A percentile compares a stretch with the other conserved stretches of the same genome.
These are phyloP conservation scores for Macheiramphus alcinus DNA, from an alignment of 2,113 vertebrate genomes.

Conservation along the genomic window DNA sequence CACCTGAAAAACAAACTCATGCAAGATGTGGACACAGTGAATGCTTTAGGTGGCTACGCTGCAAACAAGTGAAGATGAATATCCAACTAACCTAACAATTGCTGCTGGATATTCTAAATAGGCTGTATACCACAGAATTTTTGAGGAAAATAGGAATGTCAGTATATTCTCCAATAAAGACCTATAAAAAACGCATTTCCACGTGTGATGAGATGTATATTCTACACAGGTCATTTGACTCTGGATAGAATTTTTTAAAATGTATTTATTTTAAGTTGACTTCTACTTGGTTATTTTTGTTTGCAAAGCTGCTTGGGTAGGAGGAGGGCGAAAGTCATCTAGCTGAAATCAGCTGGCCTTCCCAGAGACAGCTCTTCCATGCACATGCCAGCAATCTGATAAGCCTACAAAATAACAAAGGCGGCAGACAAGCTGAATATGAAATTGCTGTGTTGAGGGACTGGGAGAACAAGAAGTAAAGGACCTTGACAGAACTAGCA, in stretches of 20 bases:
- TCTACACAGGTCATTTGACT: background rate
- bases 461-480: background rate
- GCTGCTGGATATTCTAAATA: background rate
- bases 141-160: background rate
- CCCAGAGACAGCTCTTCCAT: background rate
- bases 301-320: background rate
- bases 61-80: background rate
- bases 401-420: background rate
- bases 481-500: background rate
- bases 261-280: background rate
- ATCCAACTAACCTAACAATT: background rate
- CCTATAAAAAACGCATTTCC: background rate
- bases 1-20: background rate
- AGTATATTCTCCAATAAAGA: background rate
- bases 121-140: background rate
- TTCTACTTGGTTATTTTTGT: background rate
- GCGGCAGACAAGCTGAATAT: background rate
- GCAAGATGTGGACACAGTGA: background rate
- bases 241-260: background rate
- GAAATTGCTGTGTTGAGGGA: background rate
- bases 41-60: background rate
- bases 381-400: background rate
- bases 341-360: background rate
- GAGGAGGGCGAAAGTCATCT: background rate
- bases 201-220: background rate